These are phyloP conservation scores for Indri indri DNA, from an alignment of 2,113 vertebrate genomes.

Conservation along the genomic window DNA sequence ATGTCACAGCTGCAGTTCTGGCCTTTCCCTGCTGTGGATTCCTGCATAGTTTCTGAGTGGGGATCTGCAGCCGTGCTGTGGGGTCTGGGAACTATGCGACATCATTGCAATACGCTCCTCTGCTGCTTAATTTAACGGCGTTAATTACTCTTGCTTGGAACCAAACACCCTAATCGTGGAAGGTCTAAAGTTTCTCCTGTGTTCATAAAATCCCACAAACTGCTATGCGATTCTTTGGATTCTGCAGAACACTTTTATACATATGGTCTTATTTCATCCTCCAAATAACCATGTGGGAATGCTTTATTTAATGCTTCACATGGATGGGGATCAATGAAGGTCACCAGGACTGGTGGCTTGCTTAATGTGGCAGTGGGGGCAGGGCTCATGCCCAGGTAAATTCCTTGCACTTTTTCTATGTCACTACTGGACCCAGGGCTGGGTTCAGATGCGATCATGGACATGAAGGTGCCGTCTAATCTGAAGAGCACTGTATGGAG, in stretches of 20 bases:
- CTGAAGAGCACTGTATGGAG: not conserved
- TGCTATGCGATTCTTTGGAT: not conserved
- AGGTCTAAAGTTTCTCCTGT: not conserved
- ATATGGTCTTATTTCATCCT: not conserved
- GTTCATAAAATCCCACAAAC: not conserved
- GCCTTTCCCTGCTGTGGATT: not conserved
- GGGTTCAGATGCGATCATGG: not conserved
- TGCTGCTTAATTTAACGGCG: not conserved
- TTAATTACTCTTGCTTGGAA: not conserved
- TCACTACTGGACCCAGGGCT: not conserved
- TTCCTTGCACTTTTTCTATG: not conserved
- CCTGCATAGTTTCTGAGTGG: not conserved
- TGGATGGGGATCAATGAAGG: not conserved
- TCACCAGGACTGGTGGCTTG: too few relatives aligned
- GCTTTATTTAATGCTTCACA: not conserved
- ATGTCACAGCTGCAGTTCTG: not conserved
- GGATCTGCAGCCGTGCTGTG: not conserved
- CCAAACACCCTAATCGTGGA: not conserved
- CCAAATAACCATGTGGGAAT: not conserved
- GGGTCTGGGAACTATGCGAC: not conserved
- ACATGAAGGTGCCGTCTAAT: not conserved
- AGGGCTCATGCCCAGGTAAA: not conserved
- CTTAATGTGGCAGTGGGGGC: not conserved
- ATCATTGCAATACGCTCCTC: not conserved
- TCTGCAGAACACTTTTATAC: not conserved